Conservation (phyloP, 2,888 invertebrate species). For the Drosophila austrosaltans region DNA sequence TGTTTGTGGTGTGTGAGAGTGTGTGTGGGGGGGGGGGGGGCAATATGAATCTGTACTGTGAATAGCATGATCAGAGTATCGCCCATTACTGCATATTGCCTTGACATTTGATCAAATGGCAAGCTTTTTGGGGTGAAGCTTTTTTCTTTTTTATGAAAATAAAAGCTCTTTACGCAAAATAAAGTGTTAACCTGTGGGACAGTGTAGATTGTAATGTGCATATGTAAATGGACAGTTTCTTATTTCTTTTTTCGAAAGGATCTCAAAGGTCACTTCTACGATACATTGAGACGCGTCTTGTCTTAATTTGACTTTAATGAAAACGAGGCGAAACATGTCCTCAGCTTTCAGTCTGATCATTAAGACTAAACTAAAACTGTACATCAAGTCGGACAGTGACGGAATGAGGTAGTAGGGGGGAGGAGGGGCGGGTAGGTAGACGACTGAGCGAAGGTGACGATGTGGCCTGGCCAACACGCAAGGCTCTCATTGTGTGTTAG, state of each 20-base stretch:
- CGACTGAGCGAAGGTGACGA: slow-evolving; percentile 36
- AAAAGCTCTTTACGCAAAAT: neutral
- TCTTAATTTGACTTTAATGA: slow-evolving; percentile 57
- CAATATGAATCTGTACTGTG: neutral
- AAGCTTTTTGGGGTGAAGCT: slow-evolving; percentile 12
- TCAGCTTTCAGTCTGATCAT: slow-evolving; percentile 44
- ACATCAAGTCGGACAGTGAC: slow-evolving; percentile 55
- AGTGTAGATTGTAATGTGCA: slow-evolving; percentile 4
- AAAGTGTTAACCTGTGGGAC: neutral
- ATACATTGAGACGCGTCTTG: slow-evolving; percentile 20
- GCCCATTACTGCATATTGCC: slow-evolving; percentile 6
- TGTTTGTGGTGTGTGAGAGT: neutral
- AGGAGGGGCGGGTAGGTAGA: slow-evolving; percentile 15
- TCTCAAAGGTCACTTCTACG: slow-evolving; percentile 37
- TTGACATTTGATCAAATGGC: slow-evolving; percentile 21
- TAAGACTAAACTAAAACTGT: slow-evolving; percentile 60
- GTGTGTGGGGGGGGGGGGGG: neutral
- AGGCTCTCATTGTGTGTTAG: slow-evolving; percentile 59
- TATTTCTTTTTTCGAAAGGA: slow-evolving; percentile 19
- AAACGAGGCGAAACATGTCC: slow-evolving; percentile 31
- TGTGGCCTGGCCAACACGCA: slow-evolving; percentile 51
- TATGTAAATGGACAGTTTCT: slow-evolving; percentile 1
- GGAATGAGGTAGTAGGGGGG: neutral
- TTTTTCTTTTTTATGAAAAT: neutral
- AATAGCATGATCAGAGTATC: neutral